These are phyloP conservation scores for Pseudopleuronectes americanus DNA, from an alignment of 2,797 vertebrate genomes.

Conservation along the genomic window DNA sequence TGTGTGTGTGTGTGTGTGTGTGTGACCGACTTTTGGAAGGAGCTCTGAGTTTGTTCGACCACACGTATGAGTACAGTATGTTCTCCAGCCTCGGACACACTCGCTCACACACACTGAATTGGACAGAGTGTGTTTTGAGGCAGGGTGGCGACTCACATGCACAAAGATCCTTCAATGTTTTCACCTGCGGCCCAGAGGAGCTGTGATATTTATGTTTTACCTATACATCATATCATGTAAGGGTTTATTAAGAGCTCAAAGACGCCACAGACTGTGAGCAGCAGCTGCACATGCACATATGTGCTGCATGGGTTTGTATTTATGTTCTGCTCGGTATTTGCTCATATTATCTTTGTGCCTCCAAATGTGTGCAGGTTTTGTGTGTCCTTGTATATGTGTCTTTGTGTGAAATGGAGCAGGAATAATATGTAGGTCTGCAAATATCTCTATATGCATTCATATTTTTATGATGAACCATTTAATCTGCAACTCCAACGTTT, in stretches of 20 bases:
- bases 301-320: constrained; percentile 12
- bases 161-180: constrained; percentile 64
- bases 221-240: constrained; percentile 35
- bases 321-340: constrained; percentile 1
- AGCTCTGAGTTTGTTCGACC: constrained; percentile 20
- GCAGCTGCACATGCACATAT: constrained; percentile 7
- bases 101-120: constrained; percentile 26
- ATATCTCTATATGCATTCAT: too few relatives aligned
- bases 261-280: constrained; percentile 39
- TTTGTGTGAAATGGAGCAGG: too few relatives aligned
- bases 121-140: constrained; percentile 37
- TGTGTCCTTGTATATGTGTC: background rate
- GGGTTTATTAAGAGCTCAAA: constrained; percentile 29
- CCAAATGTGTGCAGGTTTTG: background rate
- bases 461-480: background rate
- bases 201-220: constrained; percentile 57
- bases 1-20: background rate
- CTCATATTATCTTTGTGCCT: too few relatives aligned
- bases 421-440: background rate
- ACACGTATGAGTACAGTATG: constrained; percentile 53
- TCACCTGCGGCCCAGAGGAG: constrained; percentile 15
- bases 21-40: background rate
- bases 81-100: constrained; percentile 30
- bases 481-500: background rate
- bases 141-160: constrained; percentile 4